A percentile compares a stretch with the other conserved stretches of the same genome.
Conservation (phyloP, 1,140 invertebrate species). For the Akabosia matsudoensis region DNA sequence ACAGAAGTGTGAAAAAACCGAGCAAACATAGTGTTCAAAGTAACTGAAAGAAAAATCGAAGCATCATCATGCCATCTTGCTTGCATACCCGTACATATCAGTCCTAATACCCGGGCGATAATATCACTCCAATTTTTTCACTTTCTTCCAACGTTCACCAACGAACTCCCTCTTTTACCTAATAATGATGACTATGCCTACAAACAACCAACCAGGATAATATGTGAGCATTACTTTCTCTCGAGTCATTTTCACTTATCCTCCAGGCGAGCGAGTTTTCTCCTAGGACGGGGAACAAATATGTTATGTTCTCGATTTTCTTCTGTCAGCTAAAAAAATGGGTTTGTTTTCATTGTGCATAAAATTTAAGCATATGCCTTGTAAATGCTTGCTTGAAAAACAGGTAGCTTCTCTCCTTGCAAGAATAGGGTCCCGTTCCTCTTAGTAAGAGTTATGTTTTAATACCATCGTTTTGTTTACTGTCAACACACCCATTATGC, state of each 20-base stretch:
- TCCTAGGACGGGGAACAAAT: not conserved
- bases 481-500: not conserved
- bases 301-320: slow-evolving; percentile 8
- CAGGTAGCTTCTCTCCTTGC: too few species aligned
- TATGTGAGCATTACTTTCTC: not conserved
- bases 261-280: not conserved
- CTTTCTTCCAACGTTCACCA: not conserved
- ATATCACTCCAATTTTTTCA: not conserved
- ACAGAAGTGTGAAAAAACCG: not conserved
- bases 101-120: too few species aligned
- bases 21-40: too few species aligned
- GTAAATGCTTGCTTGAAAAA: too few species aligned
- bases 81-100: too few species aligned
- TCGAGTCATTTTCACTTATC: not conserved
- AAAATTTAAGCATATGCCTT: slow-evolving; percentile 2
- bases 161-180: not conserved
- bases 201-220: not conserved
- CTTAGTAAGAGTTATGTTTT: too few species aligned
- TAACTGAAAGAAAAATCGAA: not conserved
- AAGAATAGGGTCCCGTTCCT: too few species aligned
- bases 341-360: not conserved
- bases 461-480: not conserved
- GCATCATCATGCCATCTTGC: slow-evolving; percentile 10
- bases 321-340: slow-evolving; percentile 2
- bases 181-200: slow-evolving; percentile 8